Evolutionary conservation across 2,888 invertebrate species (phyloP), one percentile per base, ranked within the genome.

Genomic region (Lasius fuliginosus): DNA sequence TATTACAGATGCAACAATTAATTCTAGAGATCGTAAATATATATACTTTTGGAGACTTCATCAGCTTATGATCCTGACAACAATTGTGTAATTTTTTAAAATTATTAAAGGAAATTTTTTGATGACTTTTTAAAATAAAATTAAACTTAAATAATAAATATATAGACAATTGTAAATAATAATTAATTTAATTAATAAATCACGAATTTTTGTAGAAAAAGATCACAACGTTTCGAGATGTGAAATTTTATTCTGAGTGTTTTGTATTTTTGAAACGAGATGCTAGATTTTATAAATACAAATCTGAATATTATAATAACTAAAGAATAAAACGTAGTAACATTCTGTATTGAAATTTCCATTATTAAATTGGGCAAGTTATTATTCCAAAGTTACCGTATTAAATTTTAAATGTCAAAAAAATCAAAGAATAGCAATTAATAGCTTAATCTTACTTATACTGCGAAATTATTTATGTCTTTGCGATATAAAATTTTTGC

Each of bases 351-450:
- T 40, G n/a, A 73, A 73, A 58, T 11, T 33, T 64, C 2, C 1
- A n/a, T 75, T 6, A 46, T 75, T 46, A 60, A 58, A 40, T 3
- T 46, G 3, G n/a, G 33, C 62, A 18, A 18, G 1, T 75, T 75
- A 64, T 23, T 33, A 46, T 46, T 23, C 1, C 9, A 58, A n/a
- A 27, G 15, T 4, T 33, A 33, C 12, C 53, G 6, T 53, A 27
- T 67, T 53, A 40, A 67, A 36, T 1, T 67, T 76, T 36, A 40
- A 76, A 67, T 60, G 11, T 68, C 36, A 27, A 67, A 67, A n/a
- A 53, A 53, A 9, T 42, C 30, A 46, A n/a, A 30, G 5, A 12
- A 36, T 4, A 33, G 11, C 68, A 42, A 53, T 68, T 5, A 9
- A 27, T 53, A 12, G 68, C 53, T 77, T 40, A 15, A 40, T 56